These are phyloP conservation scores for Xestia ashworthii DNA, from an alignment of 2,888 invertebrate species.

Conservation along the genomic window DNA sequence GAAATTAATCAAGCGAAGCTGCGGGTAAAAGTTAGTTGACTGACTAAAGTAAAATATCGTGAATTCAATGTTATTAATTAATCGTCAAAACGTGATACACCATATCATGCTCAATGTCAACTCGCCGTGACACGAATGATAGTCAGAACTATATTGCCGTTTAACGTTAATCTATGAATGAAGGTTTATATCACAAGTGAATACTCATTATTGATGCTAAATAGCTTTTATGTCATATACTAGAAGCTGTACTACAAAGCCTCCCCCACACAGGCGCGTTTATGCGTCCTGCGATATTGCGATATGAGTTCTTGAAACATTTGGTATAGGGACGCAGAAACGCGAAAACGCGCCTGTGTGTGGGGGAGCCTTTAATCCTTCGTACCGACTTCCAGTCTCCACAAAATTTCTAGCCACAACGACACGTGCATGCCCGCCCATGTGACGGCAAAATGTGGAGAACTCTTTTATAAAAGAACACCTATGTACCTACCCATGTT, in stretches of 20 bases:
- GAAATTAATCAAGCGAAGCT: background rate
- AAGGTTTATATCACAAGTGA: background rate
- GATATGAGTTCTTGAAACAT: no score
- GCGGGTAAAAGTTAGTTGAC: background rate
- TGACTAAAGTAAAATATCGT: background rate
- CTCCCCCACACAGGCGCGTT: no score
- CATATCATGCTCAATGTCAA: no score
- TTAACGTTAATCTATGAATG: background rate
- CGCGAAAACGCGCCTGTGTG: no score
- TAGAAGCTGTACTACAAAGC: background rate
- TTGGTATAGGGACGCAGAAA: no score
- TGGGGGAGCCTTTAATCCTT: background rate
- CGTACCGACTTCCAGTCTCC: background rate
- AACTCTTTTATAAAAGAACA: no score
- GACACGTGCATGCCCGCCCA: no score
- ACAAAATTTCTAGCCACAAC: background rate
- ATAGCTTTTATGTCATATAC: background rate
- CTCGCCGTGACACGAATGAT: no score
- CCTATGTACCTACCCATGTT: no score
- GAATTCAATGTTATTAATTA: background rate
- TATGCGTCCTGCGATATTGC: no score
- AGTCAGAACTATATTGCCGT: background rate
- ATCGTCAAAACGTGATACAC: no score
- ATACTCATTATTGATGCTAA: background rate
- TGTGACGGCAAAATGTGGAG: no score